Evolutionary conservation across 2,113 vertebrate species (phyloP), one percentile per base, ranked within the genome.

Genomic region (Lathamus discolor): DNA sequence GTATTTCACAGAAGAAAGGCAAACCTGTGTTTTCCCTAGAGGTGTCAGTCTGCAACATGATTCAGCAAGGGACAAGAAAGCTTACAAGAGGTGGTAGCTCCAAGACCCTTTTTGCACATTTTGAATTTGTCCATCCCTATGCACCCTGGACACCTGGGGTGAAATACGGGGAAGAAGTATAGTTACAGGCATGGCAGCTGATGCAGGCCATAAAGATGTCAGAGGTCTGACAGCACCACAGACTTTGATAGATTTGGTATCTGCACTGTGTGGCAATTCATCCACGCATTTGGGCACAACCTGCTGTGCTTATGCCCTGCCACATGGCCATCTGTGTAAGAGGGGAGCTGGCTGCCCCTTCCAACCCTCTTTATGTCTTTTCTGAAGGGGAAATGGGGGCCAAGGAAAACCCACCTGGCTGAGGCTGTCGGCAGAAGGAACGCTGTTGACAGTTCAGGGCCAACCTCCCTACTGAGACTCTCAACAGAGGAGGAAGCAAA

Each of bases 321-420:
- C 67, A n/a, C n/a, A 14, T 0, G 25, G 44, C n/a, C 44, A 49
- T 31, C 54, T 43, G 24, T 68, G 33, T 51, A 48, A 69, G 22
- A 78, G 25, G 8, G 16, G 27, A 17, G 6, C 8, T 69, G 52
- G 9, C 57, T 51, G 44, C 49, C 57, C 74, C 33, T 92, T 79
- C 66, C 62, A 87, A 23, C 7, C 35, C 35, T 54, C 81, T 79
- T 84, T 54, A 31, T 81, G 33, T 41, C 73, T 80, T 86, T 86
- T 73, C 73, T 61, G 73, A 51, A 55, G 29, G 46, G 31, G 28
- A 78, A 31, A 73, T 11, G 16, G 46, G 3, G 70, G 77, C 88
- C 91, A 93, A 92, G 83, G 78, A 93, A 95, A 95, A 93, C 77
- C 59, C 77, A 93, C 91, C 88, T 89, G 70, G 70, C 3, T 31